Percentiles rank a stretch among this genome's conserved stretches.
phyloP scores from a whole-genome alignment of 2,888 invertebrate genomes.

The Pyrrhosoma nymphula region DNA sequence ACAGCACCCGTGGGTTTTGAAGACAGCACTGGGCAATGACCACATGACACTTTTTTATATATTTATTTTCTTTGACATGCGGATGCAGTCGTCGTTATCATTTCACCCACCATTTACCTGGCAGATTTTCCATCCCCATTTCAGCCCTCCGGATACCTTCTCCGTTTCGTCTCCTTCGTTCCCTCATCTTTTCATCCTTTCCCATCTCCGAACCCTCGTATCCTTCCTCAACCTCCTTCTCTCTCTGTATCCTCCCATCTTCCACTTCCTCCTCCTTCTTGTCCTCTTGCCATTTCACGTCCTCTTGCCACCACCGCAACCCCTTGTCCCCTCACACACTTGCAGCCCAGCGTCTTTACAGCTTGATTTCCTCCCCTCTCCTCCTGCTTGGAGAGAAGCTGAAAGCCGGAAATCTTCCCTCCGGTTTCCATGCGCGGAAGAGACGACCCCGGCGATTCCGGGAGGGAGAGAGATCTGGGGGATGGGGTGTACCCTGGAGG shows the following conservation, averaged over 20 bases:
- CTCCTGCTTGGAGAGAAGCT: neutral
- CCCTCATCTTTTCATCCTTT: neutral
- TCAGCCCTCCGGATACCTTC: too few species aligned
- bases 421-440: constrained; percentile 17
- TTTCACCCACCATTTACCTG: constrained; percentile 29
- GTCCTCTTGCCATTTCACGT: neutral
- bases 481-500: neutral
- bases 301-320: neutral
- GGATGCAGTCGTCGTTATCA: neutral
- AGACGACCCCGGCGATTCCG: constrained; percentile 29
- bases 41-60: neutral
- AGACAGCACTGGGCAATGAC: neutral
- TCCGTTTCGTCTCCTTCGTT: neutral
- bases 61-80: neutral
- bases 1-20: neutral
- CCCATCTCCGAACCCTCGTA: too few species aligned
- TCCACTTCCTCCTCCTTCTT: neutral
- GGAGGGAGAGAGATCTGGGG: neutral
- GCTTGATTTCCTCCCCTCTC: constrained; percentile 25
- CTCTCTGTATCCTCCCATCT: neutral
- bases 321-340: neutral
- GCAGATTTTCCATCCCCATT: neutral
- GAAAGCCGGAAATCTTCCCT: neutral
- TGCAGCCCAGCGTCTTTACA: neutral
- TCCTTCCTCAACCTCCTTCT: neutral